These are phyloP conservation scores for Caenorhabditis sinica DNA, from an alignment of 2,888 invertebrate genomes.

Conservation along the genomic window DNA sequence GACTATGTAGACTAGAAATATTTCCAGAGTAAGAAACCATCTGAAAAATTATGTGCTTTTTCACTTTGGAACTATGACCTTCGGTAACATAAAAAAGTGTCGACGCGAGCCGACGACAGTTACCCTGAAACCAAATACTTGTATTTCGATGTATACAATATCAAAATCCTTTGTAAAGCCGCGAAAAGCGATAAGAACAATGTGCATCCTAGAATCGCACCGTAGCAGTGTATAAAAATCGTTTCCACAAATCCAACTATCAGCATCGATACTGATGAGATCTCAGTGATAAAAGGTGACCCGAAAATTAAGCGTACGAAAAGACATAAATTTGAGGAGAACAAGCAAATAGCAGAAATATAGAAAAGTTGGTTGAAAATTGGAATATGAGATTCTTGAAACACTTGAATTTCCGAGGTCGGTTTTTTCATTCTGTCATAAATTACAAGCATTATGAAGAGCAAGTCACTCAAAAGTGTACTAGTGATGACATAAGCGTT, in stretches of 20 bases:
- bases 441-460: neutral
- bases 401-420: neutral
- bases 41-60: too few relatives aligned
- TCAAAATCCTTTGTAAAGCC: neutral
- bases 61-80: neutral
- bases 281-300: neutral
- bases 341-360: neutral
- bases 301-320: neutral
- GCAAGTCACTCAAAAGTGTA: neutral
- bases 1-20: neutral
- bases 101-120: too few relatives aligned
- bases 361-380: constrained; percentile 3
- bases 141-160: neutral
- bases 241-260: neutral
- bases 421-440: neutral
- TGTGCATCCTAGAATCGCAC: neutral
- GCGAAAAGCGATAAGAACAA: neutral
- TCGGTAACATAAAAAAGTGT: too few relatives aligned
- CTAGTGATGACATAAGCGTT: neutral
- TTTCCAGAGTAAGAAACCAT: neutral
- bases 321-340: neutral
- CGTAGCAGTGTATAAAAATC: neutral
- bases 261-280: neutral
- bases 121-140: neutral
- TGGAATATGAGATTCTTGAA: neutral